Percentiles rank a stretch among this genome's conserved stretches.
These are phyloP conservation scores for Mallotus villosus DNA, from an alignment of 2,797 vertebrate species.

Conservation along the genomic window DNA sequence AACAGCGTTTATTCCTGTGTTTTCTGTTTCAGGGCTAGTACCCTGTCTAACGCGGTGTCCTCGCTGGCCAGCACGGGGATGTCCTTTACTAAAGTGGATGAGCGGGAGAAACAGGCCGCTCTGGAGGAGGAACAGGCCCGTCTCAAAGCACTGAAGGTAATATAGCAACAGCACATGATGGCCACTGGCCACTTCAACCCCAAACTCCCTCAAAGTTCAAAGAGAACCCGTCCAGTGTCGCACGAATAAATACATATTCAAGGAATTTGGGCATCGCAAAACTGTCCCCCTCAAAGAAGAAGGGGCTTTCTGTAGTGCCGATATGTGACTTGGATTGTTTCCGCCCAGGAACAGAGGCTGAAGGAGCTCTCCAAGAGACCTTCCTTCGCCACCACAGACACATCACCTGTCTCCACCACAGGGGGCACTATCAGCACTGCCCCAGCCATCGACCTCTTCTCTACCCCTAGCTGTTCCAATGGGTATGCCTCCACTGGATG, in stretches of 20 bases:
- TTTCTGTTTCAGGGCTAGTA: conserved; percentile 82
- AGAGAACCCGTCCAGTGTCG: no score
- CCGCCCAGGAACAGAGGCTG: conserved; percentile 89
- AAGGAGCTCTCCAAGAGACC: conserved; percentile 98
- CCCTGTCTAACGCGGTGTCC: conserved; percentile 92
- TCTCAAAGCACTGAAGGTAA: conserved; percentile 91
- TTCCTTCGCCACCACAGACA: conserved; percentile 92
- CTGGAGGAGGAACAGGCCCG: conserved; percentile 92
- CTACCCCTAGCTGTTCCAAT: conserved; percentile 95
- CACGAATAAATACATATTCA: no score
- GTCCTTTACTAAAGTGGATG: conserved; percentile 93
- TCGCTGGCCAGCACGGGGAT: conserved; percentile 93
- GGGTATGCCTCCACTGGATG: conserved; percentile 71
- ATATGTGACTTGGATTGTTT: conserved; percentile 23
- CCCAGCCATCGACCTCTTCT: conserved; percentile 95
- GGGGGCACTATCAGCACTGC: conserved; percentile 92
- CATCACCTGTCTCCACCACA: conserved; percentile 92
- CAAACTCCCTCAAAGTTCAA: no score
- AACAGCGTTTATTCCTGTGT: not conserved
- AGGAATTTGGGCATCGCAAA: no score
- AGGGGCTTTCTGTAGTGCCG: not conserved
- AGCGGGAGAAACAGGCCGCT: conserved; percentile 94
- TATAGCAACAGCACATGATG: not conserved
- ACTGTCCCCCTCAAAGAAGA: not conserved
- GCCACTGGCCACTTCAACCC: no score